phyloP scores from a whole-genome alignment of 2,113 vertebrate species.

The Aegotheles bennettii region DNA sequence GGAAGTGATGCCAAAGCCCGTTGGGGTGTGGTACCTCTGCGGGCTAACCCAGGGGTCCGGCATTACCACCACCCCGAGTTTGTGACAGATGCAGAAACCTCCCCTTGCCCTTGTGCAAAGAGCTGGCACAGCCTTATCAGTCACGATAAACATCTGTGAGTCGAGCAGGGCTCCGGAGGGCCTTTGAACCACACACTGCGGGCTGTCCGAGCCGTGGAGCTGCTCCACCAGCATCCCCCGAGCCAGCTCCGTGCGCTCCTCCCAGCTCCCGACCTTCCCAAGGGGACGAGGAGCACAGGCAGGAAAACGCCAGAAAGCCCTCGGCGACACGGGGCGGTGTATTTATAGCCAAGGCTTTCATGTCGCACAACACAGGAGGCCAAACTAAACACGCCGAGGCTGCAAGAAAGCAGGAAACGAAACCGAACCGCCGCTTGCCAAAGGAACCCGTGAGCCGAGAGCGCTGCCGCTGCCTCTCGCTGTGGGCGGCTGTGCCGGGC shows the following conservation, averaged over 20 bases:
- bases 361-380: neutral
- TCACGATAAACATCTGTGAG: neutral
- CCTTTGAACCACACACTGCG: fast-evolving
- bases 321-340: fast-evolving
- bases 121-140: neutral
- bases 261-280: neutral
- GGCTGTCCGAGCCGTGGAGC: neutral
- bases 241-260: fast-evolving
- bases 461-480: neutral
- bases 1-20: fast-evolving
- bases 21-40: fast-evolving
- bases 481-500: fast-evolving
- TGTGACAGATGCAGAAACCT: neutral
- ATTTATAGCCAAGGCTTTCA: neutral
- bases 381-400: neutral
- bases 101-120: neutral
- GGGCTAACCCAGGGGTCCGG: neutral
- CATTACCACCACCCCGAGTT: fast-evolving
- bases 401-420: slow-evolving; percentile 43
- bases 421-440: neutral
- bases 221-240: fast-evolving
- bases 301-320: neutral
- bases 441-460: neutral
- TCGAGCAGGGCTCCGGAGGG: neutral
- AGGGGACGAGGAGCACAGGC: neutral